phyloP scores from a whole-genome alignment of 2,888 invertebrate species.

The Spilosoma lubricipeda region DNA sequence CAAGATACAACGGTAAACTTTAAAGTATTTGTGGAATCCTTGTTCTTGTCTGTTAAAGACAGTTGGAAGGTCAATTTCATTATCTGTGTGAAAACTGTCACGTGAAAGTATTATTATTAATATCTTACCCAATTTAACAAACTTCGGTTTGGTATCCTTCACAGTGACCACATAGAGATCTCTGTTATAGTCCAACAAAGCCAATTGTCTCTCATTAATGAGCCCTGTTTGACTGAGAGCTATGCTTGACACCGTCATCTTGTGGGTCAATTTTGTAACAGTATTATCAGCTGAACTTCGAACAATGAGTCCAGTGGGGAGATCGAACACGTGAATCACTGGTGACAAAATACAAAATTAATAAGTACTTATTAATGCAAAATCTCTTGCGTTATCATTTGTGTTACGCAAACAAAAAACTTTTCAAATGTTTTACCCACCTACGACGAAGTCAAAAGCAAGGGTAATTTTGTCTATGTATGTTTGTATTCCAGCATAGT shows the following conservation, averaged over 20 bases:
- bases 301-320: constrained; percentile 88
- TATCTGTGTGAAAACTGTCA: background rate
- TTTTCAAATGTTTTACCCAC: too few species aligned
- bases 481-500: too few species aligned
- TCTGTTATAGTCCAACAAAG: constrained; percentile 94
- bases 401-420: too few species aligned
- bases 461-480: too few species aligned
- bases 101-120: background rate
- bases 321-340: constrained; percentile 95
- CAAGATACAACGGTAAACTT: background rate
- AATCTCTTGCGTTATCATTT: too few species aligned
- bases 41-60: too few species aligned
- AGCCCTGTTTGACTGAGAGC: constrained; percentile 95
- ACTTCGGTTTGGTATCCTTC: constrained; percentile 88
- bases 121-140: constrained; percentile 90
- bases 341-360: constrained; percentile 9
- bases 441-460: too few species aligned
- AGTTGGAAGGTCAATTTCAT: background rate
- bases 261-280: constrained; percentile 91
- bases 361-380: background rate
- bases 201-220: constrained; percentile 92
- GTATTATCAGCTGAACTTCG: constrained; percentile 90
- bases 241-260: constrained; percentile 92
- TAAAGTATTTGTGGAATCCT: background rate
- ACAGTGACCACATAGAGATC: constrained; percentile 94